phyloP scores from a whole-genome alignment of 2,888 invertebrate species.

The Ligdia adustata region DNA sequence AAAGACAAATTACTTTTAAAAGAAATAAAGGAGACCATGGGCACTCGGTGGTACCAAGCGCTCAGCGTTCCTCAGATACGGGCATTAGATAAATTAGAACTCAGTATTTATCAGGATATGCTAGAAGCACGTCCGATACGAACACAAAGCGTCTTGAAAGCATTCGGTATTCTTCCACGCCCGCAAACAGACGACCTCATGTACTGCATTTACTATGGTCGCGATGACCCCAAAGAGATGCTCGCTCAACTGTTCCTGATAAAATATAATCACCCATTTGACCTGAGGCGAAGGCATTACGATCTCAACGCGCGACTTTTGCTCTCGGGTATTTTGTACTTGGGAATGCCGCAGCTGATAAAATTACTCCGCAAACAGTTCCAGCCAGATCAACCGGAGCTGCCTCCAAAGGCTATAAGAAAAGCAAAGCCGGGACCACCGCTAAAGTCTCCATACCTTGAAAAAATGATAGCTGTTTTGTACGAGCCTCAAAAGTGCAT shows the following conservation, averaged over 20 bases:
- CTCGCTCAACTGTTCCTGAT: conserved; percentile 62
- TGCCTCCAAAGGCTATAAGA: conserved; percentile 38
- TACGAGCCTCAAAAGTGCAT: conserved; percentile 51
- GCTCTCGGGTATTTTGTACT: conserved; percentile 65
- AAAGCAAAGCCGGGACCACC: conserved; percentile 48
- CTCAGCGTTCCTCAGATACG: conserved; percentile 65
- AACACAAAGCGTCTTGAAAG: conserved; percentile 50
- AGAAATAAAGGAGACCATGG: conserved; percentile 49
- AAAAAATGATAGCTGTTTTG: conserved; percentile 56
- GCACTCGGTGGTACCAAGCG: conserved; percentile 73
- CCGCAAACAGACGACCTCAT: conserved; percentile 59
- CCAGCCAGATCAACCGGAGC: conserved; percentile 44
- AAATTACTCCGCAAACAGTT: conserved; percentile 56
- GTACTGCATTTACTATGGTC: conserved; percentile 58
- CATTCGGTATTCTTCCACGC: conserved; percentile 60
- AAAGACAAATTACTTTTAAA: conserved; percentile 44
- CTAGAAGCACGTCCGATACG: conserved; percentile 63
- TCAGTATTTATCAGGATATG: conserved; percentile 65
- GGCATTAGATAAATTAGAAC: conserved; percentile 57
- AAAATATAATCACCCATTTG: conserved; percentile 58
- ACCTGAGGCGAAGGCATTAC: conserved; percentile 57
- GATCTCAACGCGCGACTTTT: conserved; percentile 63
- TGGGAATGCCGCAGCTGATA: conserved; percentile 62
- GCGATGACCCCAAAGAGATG: conserved; percentile 67
- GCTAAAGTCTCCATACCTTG: conserved; percentile 63